phyloP scores from a whole-genome alignment of 2,888 invertebrate genomes.

The Eilema caniola region DNA sequence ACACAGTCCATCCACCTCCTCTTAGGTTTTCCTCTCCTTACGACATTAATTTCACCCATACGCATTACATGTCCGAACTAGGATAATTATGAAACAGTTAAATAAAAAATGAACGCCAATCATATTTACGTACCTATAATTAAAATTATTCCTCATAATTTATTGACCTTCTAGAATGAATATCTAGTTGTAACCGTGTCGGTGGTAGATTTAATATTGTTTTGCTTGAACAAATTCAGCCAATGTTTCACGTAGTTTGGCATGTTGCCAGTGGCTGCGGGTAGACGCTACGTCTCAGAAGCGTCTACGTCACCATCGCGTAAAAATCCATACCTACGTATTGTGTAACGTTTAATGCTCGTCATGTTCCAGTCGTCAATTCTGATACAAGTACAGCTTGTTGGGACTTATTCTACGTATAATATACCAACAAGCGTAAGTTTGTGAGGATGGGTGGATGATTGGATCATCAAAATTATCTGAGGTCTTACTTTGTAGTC shows the following conservation, averaged over 20 bases:
- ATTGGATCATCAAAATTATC: too few species aligned
- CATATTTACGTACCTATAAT: neutral
- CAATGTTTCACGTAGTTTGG: conserved; percentile 50
- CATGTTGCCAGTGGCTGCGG: conserved; percentile 36
- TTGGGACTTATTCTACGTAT: neutral
- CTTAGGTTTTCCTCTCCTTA: too few species aligned
- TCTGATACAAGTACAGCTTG: neutral
- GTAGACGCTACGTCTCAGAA: conserved; percentile 40
- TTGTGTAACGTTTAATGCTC: conserved; percentile 38
- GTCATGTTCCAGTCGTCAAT: neutral
- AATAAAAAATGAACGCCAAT: too few species aligned
- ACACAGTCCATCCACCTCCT: too few species aligned
- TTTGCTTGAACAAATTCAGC: conserved; percentile 37
- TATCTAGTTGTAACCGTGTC: conserved; percentile 26
- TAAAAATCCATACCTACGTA: conserved; percentile 50
- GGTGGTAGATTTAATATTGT: conserved; percentile 25
- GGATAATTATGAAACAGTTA: too few species aligned
- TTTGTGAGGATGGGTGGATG: neutral
- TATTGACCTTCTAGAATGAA: conserved; percentile 33
- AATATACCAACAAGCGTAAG: neutral
- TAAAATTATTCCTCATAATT: neutral
- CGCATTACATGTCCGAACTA: too few species aligned
- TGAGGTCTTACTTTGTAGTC: too few species aligned
- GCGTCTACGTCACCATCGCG: conserved; percentile 46
- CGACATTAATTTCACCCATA: too few species aligned